Evolutionary conservation across 1,140 invertebrate species (phyloP), one percentile per base, ranked within the genome.

Genomic region (Zaprionus kolodkinae): DNA sequence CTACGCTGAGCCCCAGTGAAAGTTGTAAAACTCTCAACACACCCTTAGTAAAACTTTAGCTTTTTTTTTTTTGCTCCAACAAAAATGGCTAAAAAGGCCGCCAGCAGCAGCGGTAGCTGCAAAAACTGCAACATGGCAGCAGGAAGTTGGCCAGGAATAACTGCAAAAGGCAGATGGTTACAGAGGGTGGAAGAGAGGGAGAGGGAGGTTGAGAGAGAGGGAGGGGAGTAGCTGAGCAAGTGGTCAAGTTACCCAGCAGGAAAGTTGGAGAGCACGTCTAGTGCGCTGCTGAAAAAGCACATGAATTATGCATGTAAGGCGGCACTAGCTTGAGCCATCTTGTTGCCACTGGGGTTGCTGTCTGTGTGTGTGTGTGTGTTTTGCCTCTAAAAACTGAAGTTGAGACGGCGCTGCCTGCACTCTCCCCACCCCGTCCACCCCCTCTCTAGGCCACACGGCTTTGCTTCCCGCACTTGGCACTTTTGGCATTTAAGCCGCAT

Each of bases 401-500:
- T 7, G 40, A 45, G 40, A 15, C n/a, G 7, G n/a, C 40, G n/a
- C 38, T 40, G 38, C 38, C 38, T 40, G 13, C 38, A 1, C 1
- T 13, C 6, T 1, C 5, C 6, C 38, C 6, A 0, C 38, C 11
- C 35, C 2, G 35, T 3, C 1, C n/a, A 5, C 38, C 27, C 6
- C 6, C 38, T 6, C 38, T 43, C 5, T 15, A 0, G 13, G 38
- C 62, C 15, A 54, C 35, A 40, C 48, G 48, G 33, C 61, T 12
- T 27, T n/a, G 21, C n/a, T 5, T 27, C 9, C 17, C 17, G 33
- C n/a, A n/a, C 6, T 54, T 55, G 50, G 50, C 48, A 54, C 56
- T 61, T 57, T 69, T 56, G 30, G 63, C 80, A 83, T 84, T 87
- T 87, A 88, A 87, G 84, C 84, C 84, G 84, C 85, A 84, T 89